phyloP scores from a whole-genome alignment of 37 sponge, comb jelly and placozoan genomes.

The Mnemiopsis leidyi region DNA sequence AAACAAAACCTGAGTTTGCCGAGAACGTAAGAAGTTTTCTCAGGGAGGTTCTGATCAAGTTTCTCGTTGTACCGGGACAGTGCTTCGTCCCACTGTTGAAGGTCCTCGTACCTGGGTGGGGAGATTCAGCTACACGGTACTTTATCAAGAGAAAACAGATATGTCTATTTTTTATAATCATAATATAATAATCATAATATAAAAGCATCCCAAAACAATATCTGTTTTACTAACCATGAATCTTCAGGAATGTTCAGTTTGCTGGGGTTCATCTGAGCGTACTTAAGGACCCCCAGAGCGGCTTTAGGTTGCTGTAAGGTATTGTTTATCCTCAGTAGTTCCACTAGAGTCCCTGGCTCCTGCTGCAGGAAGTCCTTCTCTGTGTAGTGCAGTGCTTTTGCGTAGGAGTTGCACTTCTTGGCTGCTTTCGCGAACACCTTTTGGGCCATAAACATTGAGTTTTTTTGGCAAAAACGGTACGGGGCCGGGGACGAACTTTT shows the following conservation, averaged over 20 bases:
- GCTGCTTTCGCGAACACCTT: constrained; percentile 68
- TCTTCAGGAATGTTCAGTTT: constrained; percentile 55
- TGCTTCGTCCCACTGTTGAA: constrained; percentile 92
- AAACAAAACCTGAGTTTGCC: constrained; percentile 70
- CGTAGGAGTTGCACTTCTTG: constrained; percentile 87
- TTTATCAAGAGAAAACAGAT: too few relatives aligned
- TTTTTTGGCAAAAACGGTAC: too few relatives aligned
- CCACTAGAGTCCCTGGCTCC: constrained; percentile 48
- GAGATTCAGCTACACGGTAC: too few relatives aligned
- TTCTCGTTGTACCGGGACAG: constrained; percentile 72
- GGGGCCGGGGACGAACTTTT: too few relatives aligned
- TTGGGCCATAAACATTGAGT: too few relatives aligned
- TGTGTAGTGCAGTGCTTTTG: constrained; percentile 96
- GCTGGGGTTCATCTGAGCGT: constrained; percentile 75
- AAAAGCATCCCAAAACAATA: too few relatives aligned
- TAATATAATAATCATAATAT: too few relatives aligned
- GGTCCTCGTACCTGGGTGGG: constrained; percentile 90
- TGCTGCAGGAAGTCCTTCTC: constrained; percentile 86
- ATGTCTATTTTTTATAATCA: too few relatives aligned
- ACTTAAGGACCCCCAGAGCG: constrained; percentile 87
- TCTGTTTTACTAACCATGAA: not conserved
- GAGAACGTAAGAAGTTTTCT: constrained; percentile 72
- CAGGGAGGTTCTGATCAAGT: not conserved
- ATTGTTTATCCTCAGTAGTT: constrained; percentile 83
- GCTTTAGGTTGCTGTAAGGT: constrained; percentile 96